These are phyloP conservation scores for Drosophila rufa DNA, from an alignment of 1,140 invertebrate genomes.

Conservation along the genomic window DNA sequence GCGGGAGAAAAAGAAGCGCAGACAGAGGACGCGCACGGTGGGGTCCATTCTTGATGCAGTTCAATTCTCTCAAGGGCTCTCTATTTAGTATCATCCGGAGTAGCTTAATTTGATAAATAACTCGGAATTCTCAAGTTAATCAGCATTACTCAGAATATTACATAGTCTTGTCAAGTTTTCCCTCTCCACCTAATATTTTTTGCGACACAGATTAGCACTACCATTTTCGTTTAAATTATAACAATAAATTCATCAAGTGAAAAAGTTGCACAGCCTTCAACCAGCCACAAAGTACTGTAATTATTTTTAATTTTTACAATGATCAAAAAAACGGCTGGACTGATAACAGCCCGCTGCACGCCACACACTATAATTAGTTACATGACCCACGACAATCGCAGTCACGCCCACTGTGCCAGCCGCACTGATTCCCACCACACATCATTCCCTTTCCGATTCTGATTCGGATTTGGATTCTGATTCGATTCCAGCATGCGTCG, in stretches of 20 bases:
- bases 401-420: conserved; percentile 17
- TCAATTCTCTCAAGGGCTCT: conserved; percentile 5
- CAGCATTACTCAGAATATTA: neutral
- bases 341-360: neutral
- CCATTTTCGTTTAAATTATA: neutral
- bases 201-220: neutral
- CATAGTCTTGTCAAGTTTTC: neutral
- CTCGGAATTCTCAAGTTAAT: neutral
- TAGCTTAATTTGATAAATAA: neutral
- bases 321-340: neutral
- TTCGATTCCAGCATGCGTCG: conserved; percentile 33
- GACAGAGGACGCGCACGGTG: conserved; percentile 19
- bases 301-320: neutral
- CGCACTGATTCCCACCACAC: conserved; percentile 31
- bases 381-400: conserved; percentile 29
- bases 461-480: conserved; percentile 40
- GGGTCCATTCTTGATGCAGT: conserved; percentile 13
- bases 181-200: no score
- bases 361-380: neutral
- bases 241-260: no score
- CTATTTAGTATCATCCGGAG: neutral
- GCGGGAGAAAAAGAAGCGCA: conserved; percentile 6
- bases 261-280: neutral
- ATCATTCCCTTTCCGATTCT: conserved; percentile 18
- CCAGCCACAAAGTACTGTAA: neutral